phyloP scores from a whole-genome alignment of 2,888 invertebrate genomes.

The Elmis aenea region DNA sequence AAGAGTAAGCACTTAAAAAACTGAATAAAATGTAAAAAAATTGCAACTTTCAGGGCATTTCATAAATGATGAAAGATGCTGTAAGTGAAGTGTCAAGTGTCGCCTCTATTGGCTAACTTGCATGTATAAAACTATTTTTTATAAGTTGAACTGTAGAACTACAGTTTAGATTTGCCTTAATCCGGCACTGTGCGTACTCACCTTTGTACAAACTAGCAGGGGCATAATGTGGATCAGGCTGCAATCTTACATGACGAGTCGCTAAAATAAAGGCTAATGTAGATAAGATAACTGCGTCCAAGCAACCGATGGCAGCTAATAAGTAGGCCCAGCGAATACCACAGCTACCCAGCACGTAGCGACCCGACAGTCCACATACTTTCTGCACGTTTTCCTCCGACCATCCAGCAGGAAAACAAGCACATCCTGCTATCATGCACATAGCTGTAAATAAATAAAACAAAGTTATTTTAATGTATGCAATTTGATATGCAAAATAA shows the following conservation, averaged over 20 bases:
- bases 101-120: too few species aligned
- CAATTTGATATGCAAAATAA: too few species aligned
- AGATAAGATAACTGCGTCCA: slow-evolving; percentile 81
- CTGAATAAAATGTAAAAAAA: too few species aligned
- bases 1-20: too few species aligned
- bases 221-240: slow-evolving; percentile 72
- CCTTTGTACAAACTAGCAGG: slow-evolving; percentile 53
- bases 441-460: slow-evolving; percentile 59
- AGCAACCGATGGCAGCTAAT: slow-evolving; percentile 82
- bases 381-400: slow-evolving; percentile 74
- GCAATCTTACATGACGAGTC: slow-evolving; percentile 78
- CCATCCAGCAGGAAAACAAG: slow-evolving; percentile 90
- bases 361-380: slow-evolving; percentile 82
- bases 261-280: slow-evolving; percentile 91
- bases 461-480: not conserved
- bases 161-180: not conserved
- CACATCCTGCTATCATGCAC: slow-evolving; percentile 82
- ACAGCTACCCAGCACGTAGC: slow-evolving; percentile 75
- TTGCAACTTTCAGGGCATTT: too few species aligned
- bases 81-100: too few species aligned
- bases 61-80: too few species aligned
- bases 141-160: too few species aligned
- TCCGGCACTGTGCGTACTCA: slow-evolving; percentile 16
- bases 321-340: slow-evolving; percentile 91
- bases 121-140: too few species aligned